phyloP scores from a whole-genome alignment of 1,140 invertebrate species.

The Cyclargus thomasi region DNA sequence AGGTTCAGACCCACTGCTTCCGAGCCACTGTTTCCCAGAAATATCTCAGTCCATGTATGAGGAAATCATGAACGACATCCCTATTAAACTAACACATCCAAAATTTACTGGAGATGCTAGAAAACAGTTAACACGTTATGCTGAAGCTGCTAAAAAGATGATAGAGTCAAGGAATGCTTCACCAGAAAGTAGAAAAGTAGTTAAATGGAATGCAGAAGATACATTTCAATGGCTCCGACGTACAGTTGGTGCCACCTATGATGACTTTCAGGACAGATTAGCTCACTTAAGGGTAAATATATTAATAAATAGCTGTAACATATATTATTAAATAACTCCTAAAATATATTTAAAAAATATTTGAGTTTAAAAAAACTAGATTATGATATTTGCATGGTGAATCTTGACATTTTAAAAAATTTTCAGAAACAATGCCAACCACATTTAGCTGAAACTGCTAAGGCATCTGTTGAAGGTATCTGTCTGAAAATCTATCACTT shows the following conservation, averaged over 20 bases:
- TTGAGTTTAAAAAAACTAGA: too few species aligned
- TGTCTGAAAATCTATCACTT: constrained; percentile 96
- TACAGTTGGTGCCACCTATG: constrained; percentile 96
- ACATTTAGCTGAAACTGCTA: constrained; percentile 94
- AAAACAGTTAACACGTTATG: constrained; percentile 96
- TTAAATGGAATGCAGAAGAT: constrained; percentile 99
- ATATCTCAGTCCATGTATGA: constrained; percentile 96
- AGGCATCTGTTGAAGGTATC: constrained; percentile 95
- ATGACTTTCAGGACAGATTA: constrained; percentile 92
- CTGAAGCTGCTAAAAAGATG: constrained; percentile 97
- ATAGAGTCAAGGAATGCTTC: constrained; percentile 94
- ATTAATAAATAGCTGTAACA: background rate
- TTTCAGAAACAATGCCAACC: constrained; percentile 94
- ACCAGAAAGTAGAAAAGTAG: constrained; percentile 95
- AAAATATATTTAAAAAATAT: too few species aligned
- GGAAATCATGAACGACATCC: constrained; percentile 99
- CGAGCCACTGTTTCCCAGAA: constrained; percentile 93
- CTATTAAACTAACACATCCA: constrained; percentile 94
- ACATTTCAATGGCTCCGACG: constrained; percentile 96
- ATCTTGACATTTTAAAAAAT: too few species aligned
- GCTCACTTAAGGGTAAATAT: constrained; percentile 79
- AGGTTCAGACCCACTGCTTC: constrained; percentile 91
- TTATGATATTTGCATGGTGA: too few species aligned
- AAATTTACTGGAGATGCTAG: constrained; percentile 96
- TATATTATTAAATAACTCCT: too few species aligned